Conservation (phyloP, 2,797 vertebrate genomes). For the Sarcophilus harrisii region DNA sequence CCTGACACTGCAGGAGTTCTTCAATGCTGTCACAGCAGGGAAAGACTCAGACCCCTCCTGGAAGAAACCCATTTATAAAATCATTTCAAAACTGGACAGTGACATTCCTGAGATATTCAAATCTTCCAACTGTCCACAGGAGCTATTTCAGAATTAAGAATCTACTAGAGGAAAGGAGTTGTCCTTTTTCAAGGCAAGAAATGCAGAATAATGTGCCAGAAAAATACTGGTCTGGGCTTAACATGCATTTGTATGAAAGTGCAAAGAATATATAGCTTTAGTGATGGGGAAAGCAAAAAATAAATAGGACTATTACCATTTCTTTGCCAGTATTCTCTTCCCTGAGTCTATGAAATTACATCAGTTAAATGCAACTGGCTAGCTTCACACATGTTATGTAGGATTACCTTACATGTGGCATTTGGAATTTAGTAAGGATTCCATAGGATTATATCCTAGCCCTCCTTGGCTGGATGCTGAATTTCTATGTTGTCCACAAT, state of each 20-base stretch:
- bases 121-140: conserved; percentile 90
- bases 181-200: neutral
- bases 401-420: neutral
- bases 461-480: neutral
- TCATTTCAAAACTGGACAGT: conserved; percentile 98
- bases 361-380: neutral
- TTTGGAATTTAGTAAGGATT: neutral
- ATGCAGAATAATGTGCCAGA: neutral
- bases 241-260: conserved; percentile 44
- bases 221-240: conserved; percentile 10
- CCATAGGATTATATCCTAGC: neutral
- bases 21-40: conserved; percentile 90
- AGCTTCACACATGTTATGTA: conserved; percentile 9
- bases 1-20: conserved; percentile 95
- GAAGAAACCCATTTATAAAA: conserved; percentile 99
- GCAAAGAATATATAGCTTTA: neutral
- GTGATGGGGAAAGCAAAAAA: conserved; percentile 8
- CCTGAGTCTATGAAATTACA: conserved; percentile 39
- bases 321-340: conserved; percentile 40
- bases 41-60: conserved; percentile 97
- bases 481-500: neutral
- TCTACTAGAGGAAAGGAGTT: neutral
- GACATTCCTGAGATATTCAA: conserved; percentile 95
- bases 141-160: conserved; percentile 75
- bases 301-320: neutral